Evolutionary conservation across 2,888 invertebrate species (phyloP), one percentile per base, ranked within the genome.

Genomic region (Dorcus parallelipipedus): DNA sequence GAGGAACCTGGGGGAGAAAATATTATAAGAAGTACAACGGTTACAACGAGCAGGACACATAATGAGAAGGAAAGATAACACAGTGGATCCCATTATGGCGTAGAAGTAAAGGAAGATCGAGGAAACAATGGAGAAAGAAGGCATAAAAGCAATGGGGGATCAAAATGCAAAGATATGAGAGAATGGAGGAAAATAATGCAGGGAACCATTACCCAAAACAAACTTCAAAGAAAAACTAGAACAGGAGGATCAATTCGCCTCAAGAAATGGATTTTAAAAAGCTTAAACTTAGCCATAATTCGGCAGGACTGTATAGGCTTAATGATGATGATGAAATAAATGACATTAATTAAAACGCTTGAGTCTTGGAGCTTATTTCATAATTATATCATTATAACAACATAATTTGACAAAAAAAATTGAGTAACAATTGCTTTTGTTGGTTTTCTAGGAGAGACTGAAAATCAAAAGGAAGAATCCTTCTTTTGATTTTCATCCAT

Each of bases 31-130:
- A 40, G 42, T 33, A 47, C n/a, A 42, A 8, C 41, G 39, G 49
- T 33, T 38, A 26, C 23, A 38, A 53, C 54, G 58, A 42, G 53
- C 23, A 10, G 57, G 53, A 26, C 40, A 58, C 49, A 58, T 43
- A n/a, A 45, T 33, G 58, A 58, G 43, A 38, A 51, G 47, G 9
- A 9, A 51, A 17, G 4, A 51, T 56, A 56, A 41, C 42, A 14
- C 41, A 41, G 26, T 57, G 52, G 48, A 52, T 54, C 10, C 26
- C 53, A 33, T 1, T 47, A 7, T 20, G 38, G 38, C 9, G 38
- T 20, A 53, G 38, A 47, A 45, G n/a, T 9, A 43, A 39, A 53
- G 33, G 10, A 51, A 41, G 39, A 40, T 9, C 51, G n/a, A 52
- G 26, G 39, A 33, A 33, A 33, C 26, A 23, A 20, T 52, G 14